Evolutionary conservation across 2,113 vertebrate species (phyloP).

Genomic region (Mirounga angustirostris): DNA sequence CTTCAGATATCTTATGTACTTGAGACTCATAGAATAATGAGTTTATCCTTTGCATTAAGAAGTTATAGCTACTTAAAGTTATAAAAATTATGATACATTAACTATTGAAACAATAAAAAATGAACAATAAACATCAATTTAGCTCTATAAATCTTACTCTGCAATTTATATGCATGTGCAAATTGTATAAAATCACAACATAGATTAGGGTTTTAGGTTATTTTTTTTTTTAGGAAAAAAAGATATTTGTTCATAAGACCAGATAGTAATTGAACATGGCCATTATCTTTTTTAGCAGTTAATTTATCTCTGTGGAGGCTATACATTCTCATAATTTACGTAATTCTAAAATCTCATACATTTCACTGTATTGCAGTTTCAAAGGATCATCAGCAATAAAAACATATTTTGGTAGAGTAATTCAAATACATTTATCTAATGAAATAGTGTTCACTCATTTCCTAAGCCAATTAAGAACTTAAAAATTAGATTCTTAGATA

Average conservation of each 20-base stretch:
- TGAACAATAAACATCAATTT: not conserved
- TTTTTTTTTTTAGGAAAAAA: not conserved
- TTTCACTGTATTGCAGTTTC: conserved; percentile 12
- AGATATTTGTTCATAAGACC: not conserved
- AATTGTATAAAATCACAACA: not conserved
- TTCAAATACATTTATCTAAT: not conserved
- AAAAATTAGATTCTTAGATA: not conserved
- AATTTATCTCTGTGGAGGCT: not conserved
- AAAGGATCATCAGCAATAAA: not conserved
- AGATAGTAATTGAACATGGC: not conserved
- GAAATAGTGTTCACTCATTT: conserved; percentile 9
- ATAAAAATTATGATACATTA: not conserved
- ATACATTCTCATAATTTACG: not conserved
- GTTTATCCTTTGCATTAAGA: not conserved
- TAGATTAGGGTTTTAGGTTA: not conserved
- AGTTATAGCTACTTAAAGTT: not conserved
- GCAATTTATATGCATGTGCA: not conserved
- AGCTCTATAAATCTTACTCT: not conserved
- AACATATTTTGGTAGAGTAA: not conserved
- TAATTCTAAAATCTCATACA: not conserved
- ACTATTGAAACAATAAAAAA: not conserved
- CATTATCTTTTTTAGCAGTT: not conserved
- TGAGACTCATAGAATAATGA: not conserved
- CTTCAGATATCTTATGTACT: not conserved
- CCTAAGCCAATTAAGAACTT: not conserved